Conservation (phyloP, 1,140 invertebrate species). For the Eufriesea mexicana region DNA sequence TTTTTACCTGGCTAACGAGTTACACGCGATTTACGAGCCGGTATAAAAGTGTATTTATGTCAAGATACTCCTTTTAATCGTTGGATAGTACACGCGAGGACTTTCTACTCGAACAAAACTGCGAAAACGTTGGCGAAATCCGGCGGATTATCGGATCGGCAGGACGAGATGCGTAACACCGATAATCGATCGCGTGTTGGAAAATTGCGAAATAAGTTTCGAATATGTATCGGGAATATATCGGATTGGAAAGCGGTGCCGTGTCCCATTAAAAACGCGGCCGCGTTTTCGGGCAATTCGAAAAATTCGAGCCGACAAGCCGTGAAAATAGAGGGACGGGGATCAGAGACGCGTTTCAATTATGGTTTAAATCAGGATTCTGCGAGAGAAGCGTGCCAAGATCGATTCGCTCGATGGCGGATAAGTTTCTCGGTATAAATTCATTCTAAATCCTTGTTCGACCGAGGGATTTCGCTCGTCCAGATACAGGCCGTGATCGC, state of each 20-base stretch:
- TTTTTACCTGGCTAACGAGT: not conserved
- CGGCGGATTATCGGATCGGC: too few species aligned
- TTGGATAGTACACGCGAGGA: not conserved
- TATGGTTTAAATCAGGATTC: constrained; percentile 20
- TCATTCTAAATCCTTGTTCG: constrained; percentile 14
- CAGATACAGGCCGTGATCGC: constrained; percentile 23
- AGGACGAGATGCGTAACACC: too few species aligned
- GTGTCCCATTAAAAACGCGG: too few species aligned
- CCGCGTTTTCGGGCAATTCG: not conserved
- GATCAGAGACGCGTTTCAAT: constrained; percentile 37
- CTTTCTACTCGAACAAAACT: not conserved
- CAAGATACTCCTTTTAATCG: not conserved
- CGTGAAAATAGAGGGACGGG: not conserved
- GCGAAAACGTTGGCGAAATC: too few species aligned
- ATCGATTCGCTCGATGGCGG: constrained; percentile 24
- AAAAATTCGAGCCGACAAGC: not conserved
- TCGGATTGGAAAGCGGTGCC: too few species aligned
- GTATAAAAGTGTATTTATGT: not conserved
- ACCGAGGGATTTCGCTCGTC: not conserved
- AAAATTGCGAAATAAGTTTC: too few species aligned
- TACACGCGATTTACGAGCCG: not conserved
- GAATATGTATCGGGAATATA: too few species aligned
- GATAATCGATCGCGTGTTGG: too few species aligned
- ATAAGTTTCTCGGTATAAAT: constrained; percentile 30
- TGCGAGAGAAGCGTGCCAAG: constrained; percentile 40